Evolutionary conservation across 2,113 vertebrate species (phyloP), one percentile per base, ranked within the genome.

Genomic region (Brachirus orientalis): DNA sequence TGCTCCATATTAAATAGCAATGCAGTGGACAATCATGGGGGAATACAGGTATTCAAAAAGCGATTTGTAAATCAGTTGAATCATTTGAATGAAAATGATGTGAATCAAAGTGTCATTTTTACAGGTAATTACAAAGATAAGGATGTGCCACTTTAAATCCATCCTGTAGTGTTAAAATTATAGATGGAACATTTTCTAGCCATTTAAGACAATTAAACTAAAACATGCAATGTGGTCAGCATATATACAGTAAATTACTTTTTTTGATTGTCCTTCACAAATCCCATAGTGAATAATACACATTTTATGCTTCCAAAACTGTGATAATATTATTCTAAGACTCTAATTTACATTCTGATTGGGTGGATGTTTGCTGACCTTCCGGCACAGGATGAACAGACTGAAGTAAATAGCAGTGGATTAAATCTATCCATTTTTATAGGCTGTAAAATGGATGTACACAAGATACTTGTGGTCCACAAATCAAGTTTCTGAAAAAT

Each of bases 331-430:
- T 72, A 62, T 63, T 22, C 47, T 70, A 46, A 51, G 53, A 46
- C 51, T 37, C 19, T 77, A 19, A 75, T 79, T 79, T 66, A 57
- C 65, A 86, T 82, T 74, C 11, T 65, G 56, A 79, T 60, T 60
- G 33, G 51, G 45, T 63, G 37, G 44, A 28, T 53, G 64, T 79
- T 66, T 79, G 19, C 54, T 61, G 50, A 43, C 41, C 17, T n/a
- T 48, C 48, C 44, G 36, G 37, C 17, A 68, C 7, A 37, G 22
- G 51, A 77, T 44, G 46, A 61, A 56, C 43, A 46, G 13, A 36
- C 47, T 36, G 33, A 73, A 52, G 48, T 19, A 73, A 61, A 69
- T 40, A 65, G 47, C 57, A 52, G 51, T 35, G 48, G 33, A 62
- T 57, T 78, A 13, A 70, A 63, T 76, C 51, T n/a, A 35, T 63